These are phyloP conservation scores for Agrenia bidenticulata DNA, from an alignment of 2,888 invertebrate genomes.

Conservation along the genomic window DNA sequence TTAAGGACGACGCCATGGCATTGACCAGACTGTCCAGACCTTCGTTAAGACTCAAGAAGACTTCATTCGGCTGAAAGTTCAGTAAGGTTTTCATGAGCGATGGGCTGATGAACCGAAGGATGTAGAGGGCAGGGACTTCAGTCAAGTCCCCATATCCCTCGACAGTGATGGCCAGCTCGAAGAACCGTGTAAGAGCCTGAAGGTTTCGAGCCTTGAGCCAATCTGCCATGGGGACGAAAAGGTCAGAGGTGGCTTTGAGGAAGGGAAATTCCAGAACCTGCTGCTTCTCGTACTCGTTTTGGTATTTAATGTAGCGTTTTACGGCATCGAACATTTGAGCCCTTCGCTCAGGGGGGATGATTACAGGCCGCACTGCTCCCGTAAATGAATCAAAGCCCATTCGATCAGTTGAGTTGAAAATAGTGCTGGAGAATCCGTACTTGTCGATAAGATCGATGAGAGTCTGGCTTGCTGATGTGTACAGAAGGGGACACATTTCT, in stretches of 20 bases:
- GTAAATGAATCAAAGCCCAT: no score
- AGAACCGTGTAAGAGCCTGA: background rate
- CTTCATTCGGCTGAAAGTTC: no score
- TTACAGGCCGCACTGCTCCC: no score
- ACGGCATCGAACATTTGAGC: no score
- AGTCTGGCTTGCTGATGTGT: background rate
- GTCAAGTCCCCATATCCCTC: constrained; percentile 12
- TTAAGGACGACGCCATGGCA: background rate
- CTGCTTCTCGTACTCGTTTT: no score
- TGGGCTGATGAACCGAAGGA: background rate
- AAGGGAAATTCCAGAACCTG: background rate
- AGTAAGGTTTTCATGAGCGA: background rate
- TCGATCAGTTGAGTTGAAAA: background rate
- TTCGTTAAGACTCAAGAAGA: background rate
- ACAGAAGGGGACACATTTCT: constrained; percentile 6
- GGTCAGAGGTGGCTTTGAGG: background rate
- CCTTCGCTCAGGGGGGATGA: no score
- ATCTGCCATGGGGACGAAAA: constrained; percentile 1
- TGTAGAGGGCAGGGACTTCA: constrained; percentile 3
- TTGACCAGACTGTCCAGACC: constrained; percentile 5
- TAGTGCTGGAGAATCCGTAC: background rate
- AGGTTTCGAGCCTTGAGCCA: constrained; percentile 4
- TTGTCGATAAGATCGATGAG: background rate
- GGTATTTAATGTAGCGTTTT: no score
- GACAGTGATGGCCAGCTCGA: background rate